These are phyloP conservation scores for Cherax quadricarinatus DNA, from an alignment of 1,140 invertebrate genomes.

Conservation along the genomic window DNA sequence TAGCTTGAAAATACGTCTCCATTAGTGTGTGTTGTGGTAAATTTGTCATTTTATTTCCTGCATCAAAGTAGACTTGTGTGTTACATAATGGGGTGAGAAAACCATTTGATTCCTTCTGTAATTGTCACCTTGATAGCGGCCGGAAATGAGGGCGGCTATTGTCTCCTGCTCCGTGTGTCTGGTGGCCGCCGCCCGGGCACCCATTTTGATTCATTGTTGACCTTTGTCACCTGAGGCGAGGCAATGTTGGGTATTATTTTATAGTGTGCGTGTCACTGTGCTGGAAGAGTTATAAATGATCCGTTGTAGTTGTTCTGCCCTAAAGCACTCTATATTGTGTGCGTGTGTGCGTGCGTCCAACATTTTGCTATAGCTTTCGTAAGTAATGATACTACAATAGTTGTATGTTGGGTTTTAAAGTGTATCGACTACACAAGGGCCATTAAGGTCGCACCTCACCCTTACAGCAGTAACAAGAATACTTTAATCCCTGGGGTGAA, in stretches of 20 bases:
- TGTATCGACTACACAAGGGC: too few relatives aligned
- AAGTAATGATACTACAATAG: too few relatives aligned
- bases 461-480: too few relatives aligned
- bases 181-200: neutral
- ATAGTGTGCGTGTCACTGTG: neutral
- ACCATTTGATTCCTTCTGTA: neutral
- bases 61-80: neutral
- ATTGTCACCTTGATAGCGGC: neutral
- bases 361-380: too few relatives aligned
- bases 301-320: too few relatives aligned
- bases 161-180: neutral
- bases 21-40: neutral
- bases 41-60: neutral
- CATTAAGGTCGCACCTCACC: too few relatives aligned
- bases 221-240: neutral
- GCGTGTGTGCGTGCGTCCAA: too few relatives aligned
- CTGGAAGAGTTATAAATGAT: too few relatives aligned
- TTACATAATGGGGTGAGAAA: neutral
- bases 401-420: too few relatives aligned
- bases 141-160: neutral
- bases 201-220: neutral
- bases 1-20: too few relatives aligned
- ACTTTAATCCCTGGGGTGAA: too few relatives aligned
- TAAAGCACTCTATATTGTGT: too few relatives aligned
- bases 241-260: neutral